Percentiles rank a stretch among this genome's conserved stretches.
Evolutionary conservation across 2,113 vertebrate genomes (phyloP).

Genomic region (Chamaea fasciata): DNA sequence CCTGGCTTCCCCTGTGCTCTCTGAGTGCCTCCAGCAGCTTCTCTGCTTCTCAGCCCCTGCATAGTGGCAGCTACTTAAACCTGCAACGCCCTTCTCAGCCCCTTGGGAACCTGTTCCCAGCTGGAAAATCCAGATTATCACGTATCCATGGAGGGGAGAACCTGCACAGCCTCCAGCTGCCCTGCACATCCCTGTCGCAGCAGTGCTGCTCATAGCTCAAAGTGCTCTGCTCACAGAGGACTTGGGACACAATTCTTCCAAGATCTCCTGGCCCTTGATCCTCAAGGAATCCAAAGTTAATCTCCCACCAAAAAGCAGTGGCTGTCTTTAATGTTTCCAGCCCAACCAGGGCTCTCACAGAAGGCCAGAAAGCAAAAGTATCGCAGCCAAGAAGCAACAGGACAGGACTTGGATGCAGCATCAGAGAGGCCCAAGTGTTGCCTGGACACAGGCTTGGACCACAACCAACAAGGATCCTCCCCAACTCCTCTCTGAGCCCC

Average conservation of each 20-base stretch:
- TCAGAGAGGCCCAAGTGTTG: neutral
- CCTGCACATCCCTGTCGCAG: neutral
- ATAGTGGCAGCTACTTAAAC: neutral
- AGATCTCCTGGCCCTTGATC: neutral
- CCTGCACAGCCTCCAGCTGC: neutral
- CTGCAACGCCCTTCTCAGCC: neutral
- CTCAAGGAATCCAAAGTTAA: neutral
- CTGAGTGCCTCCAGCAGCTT: neutral
- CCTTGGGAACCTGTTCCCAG: neutral
- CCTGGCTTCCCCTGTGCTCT: neutral
- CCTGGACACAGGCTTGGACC: neutral
- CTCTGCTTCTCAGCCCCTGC: neutral
- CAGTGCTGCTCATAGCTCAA: neutral
- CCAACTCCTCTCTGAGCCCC: neutral
- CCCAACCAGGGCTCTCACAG: neutral
- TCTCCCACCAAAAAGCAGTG: neutral
- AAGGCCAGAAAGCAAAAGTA: neutral
- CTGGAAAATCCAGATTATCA: conserved; percentile 45
- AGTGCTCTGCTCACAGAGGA: neutral
- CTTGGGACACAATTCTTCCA: neutral
- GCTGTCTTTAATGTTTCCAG: neutral
- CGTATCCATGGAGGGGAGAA: neutral
- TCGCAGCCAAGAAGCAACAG: neutral
- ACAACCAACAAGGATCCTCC: neutral
- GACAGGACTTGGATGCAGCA: neutral